A percentile compares a stretch with the other conserved stretches of the same genome.
These are phyloP conservation scores for Ciconia nigra DNA, from an alignment of 2,797 vertebrate genomes.

Conservation along the genomic window DNA sequence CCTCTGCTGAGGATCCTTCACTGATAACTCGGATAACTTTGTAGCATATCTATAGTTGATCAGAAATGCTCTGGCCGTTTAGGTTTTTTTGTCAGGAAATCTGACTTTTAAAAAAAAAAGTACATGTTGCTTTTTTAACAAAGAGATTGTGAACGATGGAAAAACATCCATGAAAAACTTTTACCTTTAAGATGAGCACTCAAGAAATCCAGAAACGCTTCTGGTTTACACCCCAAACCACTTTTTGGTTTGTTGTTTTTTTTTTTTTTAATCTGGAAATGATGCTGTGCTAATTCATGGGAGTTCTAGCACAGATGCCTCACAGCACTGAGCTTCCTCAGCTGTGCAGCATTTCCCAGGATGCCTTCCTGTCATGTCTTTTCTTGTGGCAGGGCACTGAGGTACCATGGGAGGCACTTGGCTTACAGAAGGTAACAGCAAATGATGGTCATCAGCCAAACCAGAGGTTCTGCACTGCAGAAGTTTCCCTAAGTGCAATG, in stretches of 20 bases:
- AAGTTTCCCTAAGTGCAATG: neutral
- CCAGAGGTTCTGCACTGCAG: neutral
- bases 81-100: neutral
- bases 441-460: neutral
- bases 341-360: neutral
- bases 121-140: neutral
- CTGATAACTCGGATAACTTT: neutral
- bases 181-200: neutral
- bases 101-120: neutral
- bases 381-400: neutral
- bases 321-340: neutral
- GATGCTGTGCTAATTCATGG: neutral
- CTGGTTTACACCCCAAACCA: neutral
- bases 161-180: neutral
- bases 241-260: fast-evolving
- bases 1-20: neutral
- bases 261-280: neutral
- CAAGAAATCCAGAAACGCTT: neutral
- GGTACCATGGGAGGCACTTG: neutral
- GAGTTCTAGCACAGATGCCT: neutral
- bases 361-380: neutral
- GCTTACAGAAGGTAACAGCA: neutral
- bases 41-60: neutral
- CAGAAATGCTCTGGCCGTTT: neutral
- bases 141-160: neutral